A percentile compares a stretch with the other conserved stretches of the same genome.
phyloP scores from a whole-genome alignment of 2,888 invertebrate species.

The Ectemnius continuus region DNA sequence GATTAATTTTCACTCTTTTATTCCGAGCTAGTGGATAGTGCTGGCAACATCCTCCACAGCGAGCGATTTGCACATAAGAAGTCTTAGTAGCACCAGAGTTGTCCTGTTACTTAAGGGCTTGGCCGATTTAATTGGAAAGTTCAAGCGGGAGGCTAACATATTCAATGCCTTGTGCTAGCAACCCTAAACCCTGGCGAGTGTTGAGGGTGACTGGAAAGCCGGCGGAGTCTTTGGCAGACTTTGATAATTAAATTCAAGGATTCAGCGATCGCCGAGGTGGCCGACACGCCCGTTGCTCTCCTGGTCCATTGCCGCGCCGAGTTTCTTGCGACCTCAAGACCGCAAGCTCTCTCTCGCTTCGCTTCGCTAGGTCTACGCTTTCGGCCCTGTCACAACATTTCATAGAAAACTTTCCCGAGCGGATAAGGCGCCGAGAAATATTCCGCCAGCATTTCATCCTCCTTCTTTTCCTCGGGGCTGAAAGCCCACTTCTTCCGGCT shows the following conservation, averaged over 20 bases:
- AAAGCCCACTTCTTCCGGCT: background rate
- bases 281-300: constrained; percentile 15
- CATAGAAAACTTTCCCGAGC: constrained; percentile 55
- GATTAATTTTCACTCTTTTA: no score
- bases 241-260: constrained; percentile 63
- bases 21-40: no score
- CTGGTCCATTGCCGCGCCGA: constrained; percentile 5
- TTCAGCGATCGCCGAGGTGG: constrained; percentile 39
- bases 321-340: constrained; percentile 51
- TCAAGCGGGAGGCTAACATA: constrained; percentile 23
- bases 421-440: constrained; percentile 47
- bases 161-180: constrained; percentile 42
- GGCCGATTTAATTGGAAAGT: constrained; percentile 44
- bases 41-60: no score
- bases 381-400: constrained; percentile 67
- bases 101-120: constrained; percentile 19
- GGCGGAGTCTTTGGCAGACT: constrained; percentile 20
- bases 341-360: constrained; percentile 39
- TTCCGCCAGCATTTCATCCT: constrained; percentile 5
- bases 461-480: background rate
- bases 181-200: constrained; percentile 37
- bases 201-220: constrained; percentile 12
- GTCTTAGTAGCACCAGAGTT: constrained; percentile 13
- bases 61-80: no score
- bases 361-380: constrained; percentile 43